phyloP scores from a whole-genome alignment of 2,797 vertebrate species.

The Odontamblyopus lacepedii region DNA sequence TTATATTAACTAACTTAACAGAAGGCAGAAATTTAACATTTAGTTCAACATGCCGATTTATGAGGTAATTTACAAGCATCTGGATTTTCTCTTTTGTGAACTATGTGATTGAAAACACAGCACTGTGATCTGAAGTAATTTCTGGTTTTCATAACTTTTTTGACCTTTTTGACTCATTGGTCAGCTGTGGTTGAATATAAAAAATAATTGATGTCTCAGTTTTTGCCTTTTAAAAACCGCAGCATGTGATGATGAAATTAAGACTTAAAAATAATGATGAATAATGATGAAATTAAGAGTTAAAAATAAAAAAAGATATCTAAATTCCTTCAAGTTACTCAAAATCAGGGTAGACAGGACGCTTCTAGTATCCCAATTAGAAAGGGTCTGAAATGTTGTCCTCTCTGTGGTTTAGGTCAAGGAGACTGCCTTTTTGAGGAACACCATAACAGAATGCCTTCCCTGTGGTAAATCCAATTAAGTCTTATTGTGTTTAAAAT shows the following conservation, averaged over 20 bases:
- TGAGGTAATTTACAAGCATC: slow-evolving; percentile 15
- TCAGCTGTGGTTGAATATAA: neutral
- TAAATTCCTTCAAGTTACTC: too few species aligned
- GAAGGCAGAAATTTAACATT: neutral
- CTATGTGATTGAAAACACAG: slow-evolving; percentile 13
- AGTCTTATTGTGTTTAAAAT: neutral
- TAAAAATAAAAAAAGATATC: too few species aligned
- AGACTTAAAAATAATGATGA: too few species aligned
- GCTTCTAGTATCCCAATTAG: too few species aligned
- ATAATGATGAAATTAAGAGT: too few species aligned
- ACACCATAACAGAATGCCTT: slow-evolving; percentile 91
- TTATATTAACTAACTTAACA: neutral
- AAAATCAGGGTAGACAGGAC: too few species aligned
- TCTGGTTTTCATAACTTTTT: neutral
- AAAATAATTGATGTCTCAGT: neutral
- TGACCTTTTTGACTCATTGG: neutral
- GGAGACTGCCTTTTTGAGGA: slow-evolving; percentile 91
- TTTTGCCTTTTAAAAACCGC: neutral
- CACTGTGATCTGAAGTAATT: neutral
- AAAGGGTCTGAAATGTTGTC: neutral
- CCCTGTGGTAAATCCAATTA: slow-evolving; percentile 84
- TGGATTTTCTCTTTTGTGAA: slow-evolving; percentile 20
- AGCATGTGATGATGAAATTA: neutral
- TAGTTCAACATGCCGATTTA: neutral
- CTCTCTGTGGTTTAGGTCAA: slow-evolving; percentile 81